Base-by-base conservation (phyloP, 1,140 invertebrate species). In the Diorhabda sublineata region DNA sequence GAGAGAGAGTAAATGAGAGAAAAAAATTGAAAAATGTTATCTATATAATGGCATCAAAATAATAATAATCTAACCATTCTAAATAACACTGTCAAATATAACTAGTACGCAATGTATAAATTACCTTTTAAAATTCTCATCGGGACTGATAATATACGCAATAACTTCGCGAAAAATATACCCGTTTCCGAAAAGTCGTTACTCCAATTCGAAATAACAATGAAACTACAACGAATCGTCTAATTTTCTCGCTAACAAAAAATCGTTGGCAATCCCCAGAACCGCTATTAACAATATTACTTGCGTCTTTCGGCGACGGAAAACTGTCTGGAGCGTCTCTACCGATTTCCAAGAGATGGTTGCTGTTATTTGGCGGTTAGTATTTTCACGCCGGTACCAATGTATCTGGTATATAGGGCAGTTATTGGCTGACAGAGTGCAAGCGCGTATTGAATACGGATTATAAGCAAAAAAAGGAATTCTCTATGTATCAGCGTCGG, bases 221-320 rank as follows among this genome's bases (percentile, higher is more conserved):
- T 52, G 47, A 52, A 52, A 52, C 47, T 8, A 52, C 47, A 52
- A 6, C 47, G 47, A 4, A 52, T 52, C 47, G 47, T 3, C 47
- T 52, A 52, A 52, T 52, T 52, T 52, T n/a, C 6, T 8, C 47
- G 47, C 6, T 8, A n/a, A n/a, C 6, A 52, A 52, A 52, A 52
- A 52, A 8, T 52, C 47, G 47, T 52, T 52, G 47, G 47, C 61
- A 44, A 62, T 62, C 45, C 43, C 61, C 61, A 42, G 43, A 47
- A 44, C 42, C 45, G n/a, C 61, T 42, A 47, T 62, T 44, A 44
- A 2, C 44, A 43, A 47, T 62, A 62, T 62, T 62, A 43, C 61
- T 42, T 8, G 47, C 47, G 47, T 52, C 47, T 52, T 52, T 52
- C 47, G 47, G 47, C 47, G 47, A 8, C 47, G 47, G 47, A n/a